These are phyloP conservation scores for Hylomyscus alleni DNA, from an alignment of 2,797 vertebrate genomes.

Conservation along the genomic window DNA sequence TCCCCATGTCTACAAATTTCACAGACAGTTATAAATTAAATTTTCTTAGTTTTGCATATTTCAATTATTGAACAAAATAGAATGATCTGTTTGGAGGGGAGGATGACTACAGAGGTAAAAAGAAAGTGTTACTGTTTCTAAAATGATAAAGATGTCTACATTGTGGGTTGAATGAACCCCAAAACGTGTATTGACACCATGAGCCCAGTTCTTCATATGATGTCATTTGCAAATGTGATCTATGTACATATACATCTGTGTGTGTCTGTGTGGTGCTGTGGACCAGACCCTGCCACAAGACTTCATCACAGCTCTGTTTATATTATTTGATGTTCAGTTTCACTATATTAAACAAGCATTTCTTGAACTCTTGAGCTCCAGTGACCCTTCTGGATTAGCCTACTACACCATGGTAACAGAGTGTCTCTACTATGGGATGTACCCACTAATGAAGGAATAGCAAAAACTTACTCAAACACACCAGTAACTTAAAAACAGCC, in stretches of 20 bases:
- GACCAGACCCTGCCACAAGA: neutral
- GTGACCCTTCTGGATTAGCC: neutral
- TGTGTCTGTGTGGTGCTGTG: neutral
- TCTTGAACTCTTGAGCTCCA: neutral
- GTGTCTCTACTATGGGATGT: neutral
- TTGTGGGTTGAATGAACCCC: neutral
- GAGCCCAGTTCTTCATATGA: neutral
- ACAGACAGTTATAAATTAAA: neutral
- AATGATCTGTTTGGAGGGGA: neutral
- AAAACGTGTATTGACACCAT: neutral
- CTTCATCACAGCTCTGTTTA: neutral
- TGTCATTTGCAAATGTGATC: neutral
- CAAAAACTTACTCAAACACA: neutral
- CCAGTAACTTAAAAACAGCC: neutral
- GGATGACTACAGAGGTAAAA: neutral
- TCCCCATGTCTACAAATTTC: neutral
- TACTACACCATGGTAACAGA: neutral
- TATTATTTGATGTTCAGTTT: neutral
- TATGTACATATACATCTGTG: neutral
- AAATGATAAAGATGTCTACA: neutral
- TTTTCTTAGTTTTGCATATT: neutral
- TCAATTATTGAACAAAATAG: constrained; percentile 5
- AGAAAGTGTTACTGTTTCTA: neutral
- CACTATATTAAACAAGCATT: neutral
- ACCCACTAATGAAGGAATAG: neutral